phyloP scores from a whole-genome alignment of 2,888 invertebrate genomes.

The Torymus auratus region DNA sequence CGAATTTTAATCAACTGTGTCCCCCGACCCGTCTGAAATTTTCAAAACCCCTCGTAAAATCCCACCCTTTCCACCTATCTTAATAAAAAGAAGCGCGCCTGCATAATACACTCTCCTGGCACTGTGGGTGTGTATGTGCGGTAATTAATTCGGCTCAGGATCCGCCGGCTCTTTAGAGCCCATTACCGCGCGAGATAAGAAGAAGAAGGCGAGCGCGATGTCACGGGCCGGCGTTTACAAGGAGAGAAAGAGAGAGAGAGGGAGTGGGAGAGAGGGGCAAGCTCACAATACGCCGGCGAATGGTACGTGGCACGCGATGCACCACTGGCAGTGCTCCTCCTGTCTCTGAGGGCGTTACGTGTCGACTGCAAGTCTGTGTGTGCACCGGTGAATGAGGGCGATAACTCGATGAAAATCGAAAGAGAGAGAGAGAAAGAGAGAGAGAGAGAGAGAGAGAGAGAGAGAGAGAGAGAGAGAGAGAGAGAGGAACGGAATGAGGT shows the following conservation, averaged over 20 bases:
- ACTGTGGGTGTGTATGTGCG: not conserved
- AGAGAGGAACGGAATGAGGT: too few relatives aligned
- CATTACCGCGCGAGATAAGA: constrained; percentile 34
- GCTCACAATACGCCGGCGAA: not conserved
- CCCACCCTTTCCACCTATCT: too few relatives aligned
- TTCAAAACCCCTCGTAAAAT: too few relatives aligned
- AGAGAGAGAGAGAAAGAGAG: too few relatives aligned
- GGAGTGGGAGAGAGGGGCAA: not conserved
- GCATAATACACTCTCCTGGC: too few relatives aligned
- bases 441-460: too few relatives aligned
- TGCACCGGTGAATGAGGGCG: not conserved
- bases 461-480: too few relatives aligned
- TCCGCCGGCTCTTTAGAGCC: constrained; percentile 17
- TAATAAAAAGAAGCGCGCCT: too few relatives aligned
- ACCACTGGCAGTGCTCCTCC: not conserved
- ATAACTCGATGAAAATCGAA: too few relatives aligned
- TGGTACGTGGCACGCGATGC: constrained; percentile 44
- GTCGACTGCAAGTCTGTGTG: not conserved
- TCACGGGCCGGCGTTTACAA: constrained; percentile 25
- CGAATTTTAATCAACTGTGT: too few relatives aligned
- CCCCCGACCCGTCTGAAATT: too few relatives aligned
- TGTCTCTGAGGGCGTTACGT: not conserved
- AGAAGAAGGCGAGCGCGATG: constrained; percentile 6
- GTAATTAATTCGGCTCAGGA: constrained; percentile 26
- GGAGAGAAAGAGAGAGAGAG: constrained; percentile 5